Percentiles rank a stretch among this genome's conserved stretches.
Conservation (phyloP, 2,113 vertebrate species). For the Crocuta crocuta region DNA sequence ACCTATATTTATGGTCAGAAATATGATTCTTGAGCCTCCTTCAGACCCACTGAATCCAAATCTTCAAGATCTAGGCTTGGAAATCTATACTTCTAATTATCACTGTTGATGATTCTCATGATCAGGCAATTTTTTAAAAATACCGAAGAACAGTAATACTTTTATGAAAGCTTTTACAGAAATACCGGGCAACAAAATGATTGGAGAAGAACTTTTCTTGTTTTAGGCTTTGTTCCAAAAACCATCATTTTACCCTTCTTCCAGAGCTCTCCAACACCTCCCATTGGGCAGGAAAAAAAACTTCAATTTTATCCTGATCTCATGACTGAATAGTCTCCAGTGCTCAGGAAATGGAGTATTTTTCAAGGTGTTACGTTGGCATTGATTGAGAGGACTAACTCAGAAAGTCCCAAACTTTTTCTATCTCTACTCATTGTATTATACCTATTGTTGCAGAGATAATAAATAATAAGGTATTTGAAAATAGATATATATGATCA, state of each 20-base stretch:
- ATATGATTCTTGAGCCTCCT: neutral
- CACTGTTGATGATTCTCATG: neutral
- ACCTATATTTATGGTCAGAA: neutral
- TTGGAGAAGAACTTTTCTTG: neutral
- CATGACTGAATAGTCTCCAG: neutral
- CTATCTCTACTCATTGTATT: constrained; percentile 23
- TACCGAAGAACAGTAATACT: neutral
- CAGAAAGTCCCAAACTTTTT: constrained; percentile 69
- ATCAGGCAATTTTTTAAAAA: neutral
- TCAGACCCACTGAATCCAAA: neutral
- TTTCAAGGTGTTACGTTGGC: constrained; percentile 68
- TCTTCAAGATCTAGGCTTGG: neutral
- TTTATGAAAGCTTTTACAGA: neutral
- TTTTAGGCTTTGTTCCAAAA: neutral
- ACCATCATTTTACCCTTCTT: neutral
- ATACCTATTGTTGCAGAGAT: neutral
- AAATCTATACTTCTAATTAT: neutral
- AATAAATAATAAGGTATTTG: neutral
- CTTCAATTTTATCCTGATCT: neutral
- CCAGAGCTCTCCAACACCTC: neutral
- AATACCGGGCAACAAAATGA: neutral
- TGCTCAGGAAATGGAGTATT: constrained; percentile 51
- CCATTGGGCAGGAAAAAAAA: neutral
- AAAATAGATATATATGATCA: neutral
- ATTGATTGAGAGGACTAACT: constrained; percentile 64